Evolutionary conservation across 2,113 vertebrate species (phyloP), one percentile per base, ranked within the genome.

Genomic region (Hemiprocne comata): DNA sequence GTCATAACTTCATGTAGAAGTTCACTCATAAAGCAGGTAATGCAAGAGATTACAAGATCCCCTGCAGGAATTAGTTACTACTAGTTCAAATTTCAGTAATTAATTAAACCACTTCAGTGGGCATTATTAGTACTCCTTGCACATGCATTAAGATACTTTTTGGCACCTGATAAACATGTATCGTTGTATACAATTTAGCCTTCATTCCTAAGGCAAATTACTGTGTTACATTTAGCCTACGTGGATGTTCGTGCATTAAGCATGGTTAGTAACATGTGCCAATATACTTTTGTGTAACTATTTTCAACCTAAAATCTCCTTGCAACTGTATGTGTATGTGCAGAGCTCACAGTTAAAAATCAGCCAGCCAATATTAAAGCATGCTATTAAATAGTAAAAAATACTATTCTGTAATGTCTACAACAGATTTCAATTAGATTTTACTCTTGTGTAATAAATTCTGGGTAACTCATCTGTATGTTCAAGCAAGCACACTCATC

Each of bases 221-320:
- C 1, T 60, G 25, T 50, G 61, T 44, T 93, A 57, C 13, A 15
- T 54, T 55, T 71, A 86, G 51, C 15, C 38, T 60, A 40, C 5
- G n/a, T 13, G 19, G 18, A 71, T 29, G 3, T 9, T 23, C 0
- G 0, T 26, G 4, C n/a, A 69, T 65, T 65, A 61, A 44, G 10
- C 7, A 40, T 2, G 57, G 29, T 40, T 70, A 1, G 4, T 23
- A 76, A 85, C 7, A 10, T 8, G 26, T 48, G 31, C 8, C 48
- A 82, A 48, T 13, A 65, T 12, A 50, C 9, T 65, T 71, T 12
- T 2, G 1, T 57, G 1, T 48, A 64, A 24, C 18, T 24, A 3
- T 42, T 87, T 87, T 57, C 15, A 71, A 54, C 19, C 24, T 42
- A 62, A 42, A 79, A 85, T 64, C 24, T 67, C 71, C 42, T 9